These are phyloP conservation scores for Saguinus midas DNA, from an alignment of 2,113 vertebrate genomes.

Conservation along the genomic window DNA sequence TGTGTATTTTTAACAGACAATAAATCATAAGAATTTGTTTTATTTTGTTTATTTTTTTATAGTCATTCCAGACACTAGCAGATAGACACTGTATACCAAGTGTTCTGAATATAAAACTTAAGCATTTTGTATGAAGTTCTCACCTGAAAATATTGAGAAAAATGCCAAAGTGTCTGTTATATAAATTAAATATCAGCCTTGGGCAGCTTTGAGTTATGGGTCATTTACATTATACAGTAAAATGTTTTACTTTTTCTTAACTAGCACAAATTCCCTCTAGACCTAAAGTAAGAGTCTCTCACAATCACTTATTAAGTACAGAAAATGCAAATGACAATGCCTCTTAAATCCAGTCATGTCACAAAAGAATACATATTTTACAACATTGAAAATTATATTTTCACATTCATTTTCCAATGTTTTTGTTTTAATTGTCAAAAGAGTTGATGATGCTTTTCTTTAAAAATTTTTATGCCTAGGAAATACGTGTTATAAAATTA, in stretches of 20 bases:
- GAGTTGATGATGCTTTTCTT: conserved; percentile 5
- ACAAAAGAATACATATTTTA: not conserved
- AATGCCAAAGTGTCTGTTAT: conserved; percentile 66
- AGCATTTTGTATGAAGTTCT: conserved; percentile 37
- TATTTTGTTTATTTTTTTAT: conserved; percentile 65
- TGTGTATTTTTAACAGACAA: conserved; percentile 45
- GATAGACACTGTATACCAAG: conserved; percentile 23
- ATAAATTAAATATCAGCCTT: conserved; percentile 75
- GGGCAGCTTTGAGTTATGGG: conserved; percentile 66
- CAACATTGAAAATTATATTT: conserved; percentile 49
- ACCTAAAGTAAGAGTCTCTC: conserved; percentile 48
- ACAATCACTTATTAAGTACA: conserved; percentile 53
- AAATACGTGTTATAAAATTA: not conserved
- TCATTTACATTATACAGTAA: conserved; percentile 75
- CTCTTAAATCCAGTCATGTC: not conserved
- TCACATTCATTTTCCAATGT: not conserved
- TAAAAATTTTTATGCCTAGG: not conserved
- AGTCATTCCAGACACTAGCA: conserved; percentile 38
- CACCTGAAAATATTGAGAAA: conserved; percentile 64
- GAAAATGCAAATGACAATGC: conserved; percentile 52
- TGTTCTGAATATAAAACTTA: conserved; percentile 36
- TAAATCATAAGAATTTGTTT: conserved; percentile 59
- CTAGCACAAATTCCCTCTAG: conserved; percentile 67
- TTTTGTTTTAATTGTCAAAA: conserved; percentile 33
- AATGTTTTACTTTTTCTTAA: conserved; percentile 68